Base-by-base conservation (phyloP, 2,113 vertebrate species). In the Menidia beryllina region DNA sequence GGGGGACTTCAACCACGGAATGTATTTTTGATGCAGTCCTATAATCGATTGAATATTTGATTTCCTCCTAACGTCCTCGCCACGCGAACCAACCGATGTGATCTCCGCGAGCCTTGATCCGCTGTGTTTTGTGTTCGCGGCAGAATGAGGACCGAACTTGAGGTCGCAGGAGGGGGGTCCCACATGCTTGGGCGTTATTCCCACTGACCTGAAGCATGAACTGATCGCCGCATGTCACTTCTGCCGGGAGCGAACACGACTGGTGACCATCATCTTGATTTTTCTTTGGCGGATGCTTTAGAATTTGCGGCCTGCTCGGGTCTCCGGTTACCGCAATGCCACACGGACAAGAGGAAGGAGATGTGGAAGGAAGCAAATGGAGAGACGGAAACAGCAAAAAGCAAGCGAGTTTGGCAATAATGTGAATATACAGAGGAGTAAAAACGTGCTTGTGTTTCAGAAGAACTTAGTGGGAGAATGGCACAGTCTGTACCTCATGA, bases 261-360 rank as follows among this genome's bases (percentile, higher is more conserved):
- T 26, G 69, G 64, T 17, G 30, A 84, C 30, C 5, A 34, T 34
- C 30, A 10, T 78, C 77, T 61, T 79, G 85, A 68, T 67, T 72
- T 84, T 66, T 77, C 65, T 75, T n/a, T 64, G 75, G 66, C n/a
- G 69, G 5, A 85, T 79, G 78, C 59, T 80, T 55, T 41, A 71
- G 57, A 72, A 60, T 56, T n/a, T 75, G 86, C 84, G 87, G 90
- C 92, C 89, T 90, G 82, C 71, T 70, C 60, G 2, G 68, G 47
- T 82, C 86, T 90, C 72, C 77, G 27, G 77, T 83, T 92, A 89
- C 91, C 86, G 92, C 92, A 93, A 91, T 93, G 92, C 84, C 83
- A 75, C 83, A 76, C 72, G 72, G 81, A 66, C 54, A 50, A 77
- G 59, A 74, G 72, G 77, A 72, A 77, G 78, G 75, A 75, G 72